phyloP scores from a whole-genome alignment of 2,113 vertebrate species.

The Periophthalmus modestus region DNA sequence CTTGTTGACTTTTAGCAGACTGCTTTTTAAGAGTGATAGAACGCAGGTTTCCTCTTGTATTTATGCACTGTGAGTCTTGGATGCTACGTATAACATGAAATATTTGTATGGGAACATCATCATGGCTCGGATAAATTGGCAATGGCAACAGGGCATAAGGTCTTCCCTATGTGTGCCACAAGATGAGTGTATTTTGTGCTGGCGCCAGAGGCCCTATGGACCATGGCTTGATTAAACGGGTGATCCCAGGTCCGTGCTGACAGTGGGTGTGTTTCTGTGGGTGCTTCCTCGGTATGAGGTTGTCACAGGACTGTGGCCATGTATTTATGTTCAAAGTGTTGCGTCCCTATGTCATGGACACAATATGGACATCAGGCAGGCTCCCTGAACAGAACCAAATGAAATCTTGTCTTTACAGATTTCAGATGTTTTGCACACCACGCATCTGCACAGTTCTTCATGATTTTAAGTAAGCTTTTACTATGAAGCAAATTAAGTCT shows the following conservation, averaged over 20 bases:
- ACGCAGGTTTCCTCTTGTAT: slow-evolving; percentile 74
- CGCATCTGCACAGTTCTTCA: background rate
- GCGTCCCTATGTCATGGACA: slow-evolving; percentile 1
- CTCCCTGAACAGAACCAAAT: background rate
- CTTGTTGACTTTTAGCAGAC: slow-evolving; percentile 51
- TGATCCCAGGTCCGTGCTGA: slow-evolving; percentile 48
- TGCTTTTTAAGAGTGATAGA: slow-evolving; percentile 70
- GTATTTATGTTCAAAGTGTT: slow-evolving; percentile 26
- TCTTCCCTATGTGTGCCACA: slow-evolving; percentile 74
- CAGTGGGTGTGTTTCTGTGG: slow-evolving; percentile 45
- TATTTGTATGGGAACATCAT: slow-evolving; percentile 79
- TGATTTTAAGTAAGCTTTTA: slow-evolving; percentile 33
- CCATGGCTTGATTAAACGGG: slow-evolving; percentile 56
- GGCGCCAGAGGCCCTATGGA: slow-evolving; percentile 65
- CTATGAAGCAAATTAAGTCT: slow-evolving; percentile 9
- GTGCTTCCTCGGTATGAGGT: slow-evolving; percentile 20
- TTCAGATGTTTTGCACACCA: background rate
- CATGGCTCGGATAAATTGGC: slow-evolving; percentile 68
- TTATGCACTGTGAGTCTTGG: slow-evolving; percentile 73
- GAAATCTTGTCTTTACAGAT: background rate
- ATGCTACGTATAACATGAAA: slow-evolving; percentile 65
- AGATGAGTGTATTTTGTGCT: slow-evolving; percentile 65
- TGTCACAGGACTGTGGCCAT: background rate
- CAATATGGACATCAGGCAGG: background rate
- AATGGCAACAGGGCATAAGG: slow-evolving; percentile 71